Conservation (phyloP, 1,140 invertebrate species). For the Cyclargus thomasi region DNA sequence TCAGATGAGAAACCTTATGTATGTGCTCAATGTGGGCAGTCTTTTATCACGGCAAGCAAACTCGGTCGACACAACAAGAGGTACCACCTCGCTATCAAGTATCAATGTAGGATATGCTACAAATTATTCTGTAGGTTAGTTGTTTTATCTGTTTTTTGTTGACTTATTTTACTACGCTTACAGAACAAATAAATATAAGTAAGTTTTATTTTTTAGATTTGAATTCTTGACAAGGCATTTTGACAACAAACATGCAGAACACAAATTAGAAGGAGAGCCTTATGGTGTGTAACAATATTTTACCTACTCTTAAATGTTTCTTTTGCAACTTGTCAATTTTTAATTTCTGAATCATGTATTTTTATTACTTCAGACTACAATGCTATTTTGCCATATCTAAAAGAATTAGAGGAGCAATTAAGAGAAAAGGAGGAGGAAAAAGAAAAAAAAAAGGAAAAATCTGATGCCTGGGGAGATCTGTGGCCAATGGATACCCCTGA, state of each 20-base stretch:
- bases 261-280: slow-evolving; percentile 59
- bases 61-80: slow-evolving; percentile 55
- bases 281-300: slow-evolving; percentile 39
- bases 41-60: slow-evolving; percentile 67
- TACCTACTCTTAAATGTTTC: not conserved
- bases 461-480: slow-evolving; percentile 33
- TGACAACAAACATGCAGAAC: slow-evolving; percentile 54
- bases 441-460: slow-evolving; percentile 29
- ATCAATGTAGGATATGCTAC: slow-evolving; percentile 59
- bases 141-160: not conserved
- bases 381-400: slow-evolving; percentile 56
- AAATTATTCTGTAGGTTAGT: slow-evolving; percentile 50
- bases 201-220: slow-evolving; percentile 41
- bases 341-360: not conserved
- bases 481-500: slow-evolving; percentile 12
- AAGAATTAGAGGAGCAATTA: slow-evolving; percentile 55
- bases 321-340: not conserved
- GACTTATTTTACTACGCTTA: not conserved
- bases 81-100: slow-evolving; percentile 51
- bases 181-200: not conserved
- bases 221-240: slow-evolving; percentile 54
- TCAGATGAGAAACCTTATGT: slow-evolving; percentile 63
- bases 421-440: slow-evolving; percentile 35
- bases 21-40: slow-evolving; percentile 54
- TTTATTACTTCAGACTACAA: slow-evolving; percentile 47